Evolutionary conservation across 2,888 invertebrate species (phyloP).

Genomic region (Philhelius pedissequus): DNA sequence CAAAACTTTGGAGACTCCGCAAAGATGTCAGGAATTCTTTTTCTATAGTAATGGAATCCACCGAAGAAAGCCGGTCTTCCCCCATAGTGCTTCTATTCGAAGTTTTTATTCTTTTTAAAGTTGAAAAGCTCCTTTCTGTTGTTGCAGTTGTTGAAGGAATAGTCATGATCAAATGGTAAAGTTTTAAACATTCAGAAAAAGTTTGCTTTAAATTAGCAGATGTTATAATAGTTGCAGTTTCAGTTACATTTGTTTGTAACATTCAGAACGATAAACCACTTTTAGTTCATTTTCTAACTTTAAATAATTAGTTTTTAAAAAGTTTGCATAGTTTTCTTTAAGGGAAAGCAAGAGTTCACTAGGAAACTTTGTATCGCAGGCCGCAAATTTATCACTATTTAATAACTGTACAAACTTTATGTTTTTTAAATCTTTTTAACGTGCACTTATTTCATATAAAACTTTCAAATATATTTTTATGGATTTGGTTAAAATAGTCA

Average conservation of each 20-base stretch:
- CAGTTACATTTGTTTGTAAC: conserved; percentile 17
- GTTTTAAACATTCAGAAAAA: conserved; percentile 26
- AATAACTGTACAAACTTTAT: neutral
- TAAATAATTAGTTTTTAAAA: neutral
- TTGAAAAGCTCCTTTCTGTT: conserved; percentile 5
- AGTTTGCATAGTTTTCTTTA: conserved; percentile 8
- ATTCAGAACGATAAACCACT: conserved; percentile 25
- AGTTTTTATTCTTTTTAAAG: conserved; percentile 10
- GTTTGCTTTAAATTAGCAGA: conserved; percentile 30
- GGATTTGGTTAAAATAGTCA: too few relatives aligned
- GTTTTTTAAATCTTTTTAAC: neutral
- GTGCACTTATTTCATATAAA: conserved; percentile 17
- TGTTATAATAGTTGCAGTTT: conserved; percentile 14
- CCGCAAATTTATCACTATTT: conserved; percentile 15
- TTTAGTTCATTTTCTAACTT: neutral
- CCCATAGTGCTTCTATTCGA: conserved; percentile 12
- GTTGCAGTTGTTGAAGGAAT: conserved; percentile 28
- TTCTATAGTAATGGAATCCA: conserved; percentile 31
- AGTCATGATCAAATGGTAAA: conserved; percentile 27
- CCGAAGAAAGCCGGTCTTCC: conserved; percentile 14
- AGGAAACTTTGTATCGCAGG: neutral
- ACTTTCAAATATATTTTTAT: conserved; percentile 22
- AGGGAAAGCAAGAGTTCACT: conserved; percentile 4
- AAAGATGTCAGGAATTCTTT: conserved; percentile 26
- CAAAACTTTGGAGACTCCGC: neutral